Conservation (phyloP, 2,113 vertebrate genomes). For the Proteles cristata region DNA sequence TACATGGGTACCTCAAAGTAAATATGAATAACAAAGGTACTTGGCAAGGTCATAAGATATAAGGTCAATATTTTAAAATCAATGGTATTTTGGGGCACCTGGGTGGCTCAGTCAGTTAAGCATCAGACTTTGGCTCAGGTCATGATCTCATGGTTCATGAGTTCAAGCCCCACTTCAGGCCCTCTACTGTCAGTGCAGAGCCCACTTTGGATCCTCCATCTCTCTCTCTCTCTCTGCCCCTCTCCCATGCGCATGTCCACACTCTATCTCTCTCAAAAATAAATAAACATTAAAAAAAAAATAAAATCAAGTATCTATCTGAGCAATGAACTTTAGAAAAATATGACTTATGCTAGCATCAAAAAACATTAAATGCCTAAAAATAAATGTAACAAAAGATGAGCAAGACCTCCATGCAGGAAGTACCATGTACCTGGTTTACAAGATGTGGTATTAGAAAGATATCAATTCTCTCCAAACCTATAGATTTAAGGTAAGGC, state of each 20-base stretch:
- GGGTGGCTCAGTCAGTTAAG: too few relatives aligned
- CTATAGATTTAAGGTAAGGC: background rate
- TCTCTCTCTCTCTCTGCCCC: too few relatives aligned
- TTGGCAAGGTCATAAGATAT: background rate
- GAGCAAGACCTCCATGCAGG: background rate
- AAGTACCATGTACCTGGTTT: background rate
- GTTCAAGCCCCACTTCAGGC: too few relatives aligned
- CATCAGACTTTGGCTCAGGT: too few relatives aligned
- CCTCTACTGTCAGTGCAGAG: too few relatives aligned
- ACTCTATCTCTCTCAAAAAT: too few relatives aligned
- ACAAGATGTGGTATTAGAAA: background rate
- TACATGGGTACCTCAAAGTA: background rate
- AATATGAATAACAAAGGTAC: conserved; percentile 3
- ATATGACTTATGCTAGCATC: background rate
- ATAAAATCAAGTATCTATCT: background rate
- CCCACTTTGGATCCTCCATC: too few relatives aligned
- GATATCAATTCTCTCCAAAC: background rate
- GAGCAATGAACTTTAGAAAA: background rate
- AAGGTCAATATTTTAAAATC: background rate
- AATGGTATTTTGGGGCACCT: background rate
- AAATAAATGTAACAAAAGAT: conserved; percentile 7
- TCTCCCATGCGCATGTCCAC: too few relatives aligned
- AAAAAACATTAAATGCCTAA: background rate
- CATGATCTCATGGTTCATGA: too few relatives aligned
- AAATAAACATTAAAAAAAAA: too few relatives aligned